Evolutionary conservation across 2,113 vertebrate species (phyloP).

Genomic region (Neotragus moschatus): DNA sequence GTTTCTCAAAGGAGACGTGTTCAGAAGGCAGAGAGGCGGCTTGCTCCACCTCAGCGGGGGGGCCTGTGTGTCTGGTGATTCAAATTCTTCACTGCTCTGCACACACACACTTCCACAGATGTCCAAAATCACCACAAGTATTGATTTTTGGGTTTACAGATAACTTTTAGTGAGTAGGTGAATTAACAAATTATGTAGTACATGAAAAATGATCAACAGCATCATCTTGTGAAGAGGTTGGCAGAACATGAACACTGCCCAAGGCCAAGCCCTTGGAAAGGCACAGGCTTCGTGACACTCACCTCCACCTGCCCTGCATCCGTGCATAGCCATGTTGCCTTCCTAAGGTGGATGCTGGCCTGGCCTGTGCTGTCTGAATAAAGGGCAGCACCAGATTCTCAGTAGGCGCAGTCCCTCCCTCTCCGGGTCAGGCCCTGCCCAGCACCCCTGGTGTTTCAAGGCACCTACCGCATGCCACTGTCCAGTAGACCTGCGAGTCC

Average conservation of each 20-base stretch:
- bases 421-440: neutral
- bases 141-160: neutral
- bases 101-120: neutral
- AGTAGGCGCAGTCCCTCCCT: neutral
- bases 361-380: neutral
- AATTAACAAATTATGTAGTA: neutral
- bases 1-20: fast-evolving
- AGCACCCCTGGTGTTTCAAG: neutral
- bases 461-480: constrained; percentile 91
- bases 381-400: neutral
- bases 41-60: neutral
- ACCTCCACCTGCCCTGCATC: neutral
- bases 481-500: constrained; percentile 97
- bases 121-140: neutral
- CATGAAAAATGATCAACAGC: neutral
- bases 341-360: neutral
- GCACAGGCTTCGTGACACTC: neutral
- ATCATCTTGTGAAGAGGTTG: neutral
- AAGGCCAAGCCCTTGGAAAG: neutral
- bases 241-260: neutral
- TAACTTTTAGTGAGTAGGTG: neutral
- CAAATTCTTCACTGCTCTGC: neutral
- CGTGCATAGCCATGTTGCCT: neutral
- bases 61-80: neutral
- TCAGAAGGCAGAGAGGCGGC: neutral